Conservation (phyloP, 2,888 invertebrate species). For the Calliopum simillimum region DNA sequence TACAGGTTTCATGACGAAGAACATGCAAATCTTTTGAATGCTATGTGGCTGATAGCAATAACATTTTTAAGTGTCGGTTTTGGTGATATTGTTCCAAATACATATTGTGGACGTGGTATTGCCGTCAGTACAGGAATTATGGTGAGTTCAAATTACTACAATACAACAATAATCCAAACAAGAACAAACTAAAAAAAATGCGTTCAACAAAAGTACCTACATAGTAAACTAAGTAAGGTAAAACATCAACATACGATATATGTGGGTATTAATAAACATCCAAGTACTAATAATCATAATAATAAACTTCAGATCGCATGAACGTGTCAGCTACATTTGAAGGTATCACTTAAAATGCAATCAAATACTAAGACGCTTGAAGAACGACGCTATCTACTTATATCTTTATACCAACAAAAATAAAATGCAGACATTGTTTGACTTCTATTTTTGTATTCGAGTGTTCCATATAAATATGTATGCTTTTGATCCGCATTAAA, state of each 20-base stretch:
- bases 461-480: too few relatives aligned
- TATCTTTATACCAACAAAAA: too few relatives aligned
- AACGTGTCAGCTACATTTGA: too few relatives aligned
- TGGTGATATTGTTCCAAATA: conserved; percentile 99
- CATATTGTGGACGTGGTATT: conserved; percentile 99
- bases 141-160: conserved; percentile 77
- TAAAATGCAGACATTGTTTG: too few relatives aligned
- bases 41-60: conserved; percentile 99
- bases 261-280: not conserved
- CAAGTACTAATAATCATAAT: not conserved
- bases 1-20: conserved; percentile 96
- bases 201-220: too few relatives aligned
- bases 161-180: conserved; percentile 40
- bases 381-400: too few relatives aligned
- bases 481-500: too few relatives aligned
- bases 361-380: too few relatives aligned
- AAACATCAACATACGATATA: not conserved
- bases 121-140: conserved; percentile 99
- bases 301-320: not conserved
- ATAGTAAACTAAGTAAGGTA: not conserved
- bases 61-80: conserved; percentile 99
- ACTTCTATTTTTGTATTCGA: too few relatives aligned
- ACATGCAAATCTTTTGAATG: conserved; percentile 98
- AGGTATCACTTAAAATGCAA: too few relatives aligned
- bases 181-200: conserved; percentile 23